Conservation (phyloP, 2,113 vertebrate genomes). For the Takifugu flavidus region DNA sequence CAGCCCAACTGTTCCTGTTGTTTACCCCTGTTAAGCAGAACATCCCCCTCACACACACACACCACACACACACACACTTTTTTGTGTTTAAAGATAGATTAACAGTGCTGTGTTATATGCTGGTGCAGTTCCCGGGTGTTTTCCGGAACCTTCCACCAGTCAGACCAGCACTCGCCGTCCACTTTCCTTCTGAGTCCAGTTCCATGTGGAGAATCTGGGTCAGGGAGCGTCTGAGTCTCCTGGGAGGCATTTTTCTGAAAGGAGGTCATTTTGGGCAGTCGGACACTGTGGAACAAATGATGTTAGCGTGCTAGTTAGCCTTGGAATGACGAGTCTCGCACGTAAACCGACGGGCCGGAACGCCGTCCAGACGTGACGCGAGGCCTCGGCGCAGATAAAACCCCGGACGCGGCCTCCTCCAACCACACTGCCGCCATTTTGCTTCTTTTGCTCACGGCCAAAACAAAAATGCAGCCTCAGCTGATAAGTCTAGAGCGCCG, state of each 20-base stretch:
- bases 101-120: too few relatives aligned
- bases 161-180: too few relatives aligned
- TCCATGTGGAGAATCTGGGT: conserved; percentile 27
- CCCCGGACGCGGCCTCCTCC: conserved; percentile 17
- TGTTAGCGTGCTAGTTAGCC: not conserved
- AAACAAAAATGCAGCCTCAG: not conserved
- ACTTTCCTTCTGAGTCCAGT: too few relatives aligned
- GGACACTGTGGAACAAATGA: conserved; percentile 27
- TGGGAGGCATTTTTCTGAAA: conserved; percentile 31
- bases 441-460: conserved; percentile 8
- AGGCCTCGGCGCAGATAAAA: conserved; percentile 27
- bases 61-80: too few relatives aligned
- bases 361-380: not conserved
- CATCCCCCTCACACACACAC: too few relatives aligned
- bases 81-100: too few relatives aligned
- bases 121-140: too few relatives aligned
- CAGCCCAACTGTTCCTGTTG: too few relatives aligned
- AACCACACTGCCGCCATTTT: conserved; percentile 24
- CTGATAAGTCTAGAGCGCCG: not conserved
- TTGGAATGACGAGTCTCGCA: too few relatives aligned
- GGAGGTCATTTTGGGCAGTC: conserved; percentile 15
- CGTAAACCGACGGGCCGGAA: too few relatives aligned
- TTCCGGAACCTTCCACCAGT: too few relatives aligned
- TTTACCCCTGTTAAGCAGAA: too few relatives aligned
- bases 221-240: not conserved